A percentile compares a stretch with the other conserved stretches of the same genome.
Evolutionary conservation across 1,140 invertebrate genomes (phyloP).

Genomic region (Euborellia annulipes): DNA sequence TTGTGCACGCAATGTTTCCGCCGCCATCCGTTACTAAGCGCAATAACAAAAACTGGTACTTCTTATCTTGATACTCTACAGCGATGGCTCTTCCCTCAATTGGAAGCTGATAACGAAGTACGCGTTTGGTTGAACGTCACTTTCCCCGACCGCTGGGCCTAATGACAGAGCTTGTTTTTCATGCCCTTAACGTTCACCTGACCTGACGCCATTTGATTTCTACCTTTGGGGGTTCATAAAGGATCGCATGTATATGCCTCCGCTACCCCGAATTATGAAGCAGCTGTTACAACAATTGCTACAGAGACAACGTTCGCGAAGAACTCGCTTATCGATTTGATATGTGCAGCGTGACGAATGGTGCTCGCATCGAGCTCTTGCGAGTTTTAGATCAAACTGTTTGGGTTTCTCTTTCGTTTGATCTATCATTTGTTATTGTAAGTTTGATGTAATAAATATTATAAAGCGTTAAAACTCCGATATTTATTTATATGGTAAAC

Average conservation of each 20-base stretch:
- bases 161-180: slow-evolving; percentile 9
- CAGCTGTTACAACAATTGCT: slow-evolving; percentile 2
- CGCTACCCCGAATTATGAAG: too few species aligned
- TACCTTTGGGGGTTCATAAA: slow-evolving; percentile 12
- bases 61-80: slow-evolving; percentile 8
- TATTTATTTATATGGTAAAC: too few species aligned
- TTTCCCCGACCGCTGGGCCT: slow-evolving; percentile 12
- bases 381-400: slow-evolving; percentile 1
- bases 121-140: slow-evolving; percentile 10
- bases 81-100: slow-evolving; percentile 9
- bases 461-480: slow-evolving; percentile 1
- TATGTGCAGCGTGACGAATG: neutral
- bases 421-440: slow-evolving; percentile 1
- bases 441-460: slow-evolving; percentile 1
- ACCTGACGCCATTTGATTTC: slow-evolving; percentile 8
- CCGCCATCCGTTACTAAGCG: too few species aligned
- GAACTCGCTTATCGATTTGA: slow-evolving; percentile 1
- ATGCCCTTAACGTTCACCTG: slow-evolving; percentile 9
- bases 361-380: too few species aligned
- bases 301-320: neutral
- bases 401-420: slow-evolving; percentile 1
- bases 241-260: slow-evolving; percentile 9
- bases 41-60: too few species aligned
- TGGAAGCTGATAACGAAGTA: slow-evolving; percentile 9
- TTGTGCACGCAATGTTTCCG: too few species aligned